A percentile compares a stretch with the other conserved stretches of the same genome.
Evolutionary conservation across 2,113 vertebrate genomes (phyloP).

Genomic region (Otolemur garnettii): DNA sequence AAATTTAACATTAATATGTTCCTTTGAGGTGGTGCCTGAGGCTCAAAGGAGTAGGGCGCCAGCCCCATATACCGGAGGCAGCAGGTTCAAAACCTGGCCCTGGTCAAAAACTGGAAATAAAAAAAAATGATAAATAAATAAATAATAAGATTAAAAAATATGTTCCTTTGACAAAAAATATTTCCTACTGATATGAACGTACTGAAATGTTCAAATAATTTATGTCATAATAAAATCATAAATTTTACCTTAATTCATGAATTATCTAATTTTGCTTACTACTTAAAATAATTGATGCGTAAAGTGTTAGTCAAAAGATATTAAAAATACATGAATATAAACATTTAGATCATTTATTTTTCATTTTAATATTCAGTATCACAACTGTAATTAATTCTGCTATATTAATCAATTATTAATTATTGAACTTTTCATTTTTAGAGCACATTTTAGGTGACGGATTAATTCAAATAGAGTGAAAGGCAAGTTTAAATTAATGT

Average conservation of each 20-base stretch:
- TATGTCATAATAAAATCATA: not conserved
- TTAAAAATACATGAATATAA: not conserved
- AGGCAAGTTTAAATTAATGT: not conserved
- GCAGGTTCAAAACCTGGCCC: no score
- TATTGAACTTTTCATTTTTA: not conserved
- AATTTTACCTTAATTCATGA: not conserved
- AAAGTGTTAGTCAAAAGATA: conserved; percentile 10
- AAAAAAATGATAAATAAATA: no score
- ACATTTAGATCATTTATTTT: not conserved
- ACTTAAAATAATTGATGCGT: not conserved
- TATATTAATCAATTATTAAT: not conserved
- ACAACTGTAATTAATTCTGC: not conserved
- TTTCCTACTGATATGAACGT: not conserved
- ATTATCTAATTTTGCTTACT: not conserved
- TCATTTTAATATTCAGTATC: not conserved
- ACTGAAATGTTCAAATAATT: conserved; percentile 9
- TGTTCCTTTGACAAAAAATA: not conserved
- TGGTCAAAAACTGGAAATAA: no score
- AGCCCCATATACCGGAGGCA: no score
- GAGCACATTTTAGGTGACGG: not conserved
- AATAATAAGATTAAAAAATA: not conserved
- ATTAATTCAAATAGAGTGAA: not conserved
- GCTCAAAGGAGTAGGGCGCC: no score
- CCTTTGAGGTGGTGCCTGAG: not conserved
- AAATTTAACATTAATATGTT: not conserved